These are phyloP conservation scores for Clinocottus analis DNA, from an alignment of 2,113 vertebrate genomes.

Conservation along the genomic window DNA sequence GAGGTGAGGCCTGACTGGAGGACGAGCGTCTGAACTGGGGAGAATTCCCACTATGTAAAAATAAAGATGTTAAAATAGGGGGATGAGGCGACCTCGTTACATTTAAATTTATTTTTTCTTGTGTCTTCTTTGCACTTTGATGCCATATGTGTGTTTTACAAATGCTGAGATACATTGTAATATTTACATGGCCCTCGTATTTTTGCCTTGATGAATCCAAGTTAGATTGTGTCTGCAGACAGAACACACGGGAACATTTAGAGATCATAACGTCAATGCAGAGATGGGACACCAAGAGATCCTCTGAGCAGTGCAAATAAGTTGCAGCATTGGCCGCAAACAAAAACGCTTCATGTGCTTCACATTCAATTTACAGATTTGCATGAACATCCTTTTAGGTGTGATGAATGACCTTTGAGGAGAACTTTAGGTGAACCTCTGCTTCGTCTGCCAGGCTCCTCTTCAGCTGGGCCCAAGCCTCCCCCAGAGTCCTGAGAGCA, in stretches of 20 bases:
- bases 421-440: constrained; percentile 98
- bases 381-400: not conserved
- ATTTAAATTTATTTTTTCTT: too few species aligned
- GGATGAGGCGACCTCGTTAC: too few species aligned
- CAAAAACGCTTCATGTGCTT: not conserved
- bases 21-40: too few species aligned
- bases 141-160: too few species aligned
- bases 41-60: too few species aligned
- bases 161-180: too few species aligned
- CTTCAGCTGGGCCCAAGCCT: constrained; percentile 96
- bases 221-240: not conserved
- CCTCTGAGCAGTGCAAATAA: not conserved
- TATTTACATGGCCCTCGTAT: not conserved
- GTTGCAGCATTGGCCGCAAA: not conserved
- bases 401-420: constrained; percentile 89
- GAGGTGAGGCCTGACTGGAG: too few species aligned
- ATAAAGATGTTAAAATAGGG: not conserved
- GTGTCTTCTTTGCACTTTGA: too few species aligned
- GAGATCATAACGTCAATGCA: not conserved
- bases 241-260: not conserved
- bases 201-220: not conserved
- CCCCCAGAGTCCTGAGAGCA: constrained; percentile 90
- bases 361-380: not conserved
- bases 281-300: not conserved
- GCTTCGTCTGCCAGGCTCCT: constrained; percentile 96